Evolutionary conservation across 2,113 vertebrate species (phyloP), one percentile per base, ranked within the genome.

Genomic region (Anarhynchus alexandrinus): DNA sequence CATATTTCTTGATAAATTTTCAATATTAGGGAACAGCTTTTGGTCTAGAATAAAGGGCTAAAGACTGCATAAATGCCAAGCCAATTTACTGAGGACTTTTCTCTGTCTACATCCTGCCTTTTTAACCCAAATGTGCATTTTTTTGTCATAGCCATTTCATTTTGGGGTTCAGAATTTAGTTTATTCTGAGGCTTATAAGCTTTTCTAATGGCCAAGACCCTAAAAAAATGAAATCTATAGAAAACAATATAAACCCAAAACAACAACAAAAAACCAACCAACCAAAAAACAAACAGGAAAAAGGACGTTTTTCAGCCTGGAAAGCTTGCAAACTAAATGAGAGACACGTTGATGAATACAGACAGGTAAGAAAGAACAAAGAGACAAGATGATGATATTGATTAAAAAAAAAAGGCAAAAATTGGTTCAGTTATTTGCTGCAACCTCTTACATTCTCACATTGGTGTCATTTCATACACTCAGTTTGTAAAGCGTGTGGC

Each of bases 1-100:
- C 65, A 5, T 90, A 90, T 97, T 94, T 86, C 62, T 94, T 78
- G 58, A 73, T 94, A 97, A 90, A 69, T 80, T 95, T 65, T 89
- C 47, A 79, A 29, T 94, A 87, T 88, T 93, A 88, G 30, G 43
- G 51, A 94, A 26, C 42, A 88, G 72, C 29, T 82, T 91, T 94
- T 95, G 52, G 77, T 55, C n/a, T 93, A 81, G 42, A 85, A 87
- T 91, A 89, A 94, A 87, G 70, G 47, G 4, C 77, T 96, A 65
- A 93, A 71, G 42, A 51, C 73, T 85, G 25, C 30, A 64, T 58
- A 91, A 97, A 93, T 93, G 65, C 59, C 83, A 90, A 91, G 45
- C 62, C 76, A 93, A 34, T 73, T 94, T 94, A 84, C 29, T 55
- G 61, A 82, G 59, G 61, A 54, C 80, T 96, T 96, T 89, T 79